Conservation (phyloP, 1,140 invertebrate genomes). For the Brachionus koreanus region DNA sequence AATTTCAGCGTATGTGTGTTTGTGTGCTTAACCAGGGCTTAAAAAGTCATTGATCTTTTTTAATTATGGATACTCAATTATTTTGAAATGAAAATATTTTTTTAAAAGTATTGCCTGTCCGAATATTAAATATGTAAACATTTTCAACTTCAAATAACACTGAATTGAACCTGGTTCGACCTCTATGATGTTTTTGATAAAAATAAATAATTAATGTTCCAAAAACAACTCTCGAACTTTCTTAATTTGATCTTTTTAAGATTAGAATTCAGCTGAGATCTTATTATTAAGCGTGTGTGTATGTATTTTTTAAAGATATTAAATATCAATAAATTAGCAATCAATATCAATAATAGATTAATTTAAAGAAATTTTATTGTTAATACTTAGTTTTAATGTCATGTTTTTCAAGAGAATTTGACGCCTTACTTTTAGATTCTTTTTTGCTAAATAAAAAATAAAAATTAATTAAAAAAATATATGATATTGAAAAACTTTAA, state of each 20-base stretch:
- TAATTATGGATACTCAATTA: background rate
- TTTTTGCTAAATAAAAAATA: background rate
- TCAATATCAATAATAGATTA: background rate
- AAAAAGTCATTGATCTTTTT: slow-evolving; percentile 2
- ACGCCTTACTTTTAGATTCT: background rate
- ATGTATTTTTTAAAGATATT: background rate
- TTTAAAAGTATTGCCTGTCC: background rate
- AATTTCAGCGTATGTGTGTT: background rate
- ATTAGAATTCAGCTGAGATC: background rate
- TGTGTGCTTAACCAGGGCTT: background rate
- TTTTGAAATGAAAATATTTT: slow-evolving; percentile 10
- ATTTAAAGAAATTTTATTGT: background rate
- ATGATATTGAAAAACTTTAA: background rate
- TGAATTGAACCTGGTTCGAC: background rate
- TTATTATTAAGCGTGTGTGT: slow-evolving; percentile 7
- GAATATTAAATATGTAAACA: background rate
- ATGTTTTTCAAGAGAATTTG: background rate
- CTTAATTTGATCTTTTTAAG: background rate
- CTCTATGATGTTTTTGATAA: background rate
- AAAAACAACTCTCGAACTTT: background rate
- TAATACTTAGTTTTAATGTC: background rate
- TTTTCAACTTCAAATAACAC: background rate
- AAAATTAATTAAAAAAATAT: background rate
- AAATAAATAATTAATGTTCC: background rate
- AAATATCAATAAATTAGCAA: background rate